Evolutionary conservation across 2,113 vertebrate genomes (phyloP).

Genomic region (Raphicerus campestris): DNA sequence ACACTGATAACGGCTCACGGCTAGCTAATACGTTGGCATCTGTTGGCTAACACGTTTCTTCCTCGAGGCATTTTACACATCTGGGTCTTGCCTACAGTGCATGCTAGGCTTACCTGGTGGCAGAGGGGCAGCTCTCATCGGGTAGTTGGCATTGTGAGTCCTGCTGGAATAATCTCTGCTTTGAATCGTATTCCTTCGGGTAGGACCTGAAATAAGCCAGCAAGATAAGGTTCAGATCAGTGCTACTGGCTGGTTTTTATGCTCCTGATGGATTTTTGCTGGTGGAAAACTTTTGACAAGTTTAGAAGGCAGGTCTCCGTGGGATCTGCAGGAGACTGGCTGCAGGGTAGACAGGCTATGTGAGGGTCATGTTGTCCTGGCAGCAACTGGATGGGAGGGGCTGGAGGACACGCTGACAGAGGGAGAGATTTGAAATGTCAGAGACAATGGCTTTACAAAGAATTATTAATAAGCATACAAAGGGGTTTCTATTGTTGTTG

Average conservation of each 20-base stretch:
- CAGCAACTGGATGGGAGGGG: neutral
- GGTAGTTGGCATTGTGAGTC: slow-evolving; percentile 83
- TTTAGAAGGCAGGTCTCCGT: neutral
- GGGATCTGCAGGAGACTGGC: neutral
- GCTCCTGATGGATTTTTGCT: neutral
- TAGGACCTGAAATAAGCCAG: slow-evolving; percentile 86
- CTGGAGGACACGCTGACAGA: neutral
- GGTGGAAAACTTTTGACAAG: neutral
- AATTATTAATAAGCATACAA: neutral
- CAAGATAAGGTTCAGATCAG: neutral
- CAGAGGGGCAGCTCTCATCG: slow-evolving; percentile 89
- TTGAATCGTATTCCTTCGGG: slow-evolving; percentile 82
- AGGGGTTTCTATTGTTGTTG: neutral
- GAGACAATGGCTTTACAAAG: neutral
- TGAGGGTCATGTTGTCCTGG: neutral
- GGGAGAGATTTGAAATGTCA: neutral
- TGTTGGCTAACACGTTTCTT: neutral
- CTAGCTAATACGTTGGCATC: too few species aligned
- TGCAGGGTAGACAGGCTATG: neutral
- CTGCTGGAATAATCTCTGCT: slow-evolving; percentile 73
- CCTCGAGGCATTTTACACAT: neutral
- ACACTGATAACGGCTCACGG: neutral
- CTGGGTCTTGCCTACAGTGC: rapidly evolving
- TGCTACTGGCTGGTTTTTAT: neutral
- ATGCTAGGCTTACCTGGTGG: slow-evolving; percentile 87